Base-by-base conservation (phyloP, 2,888 invertebrate genomes). In the Oscheius myriophilus region DNA sequence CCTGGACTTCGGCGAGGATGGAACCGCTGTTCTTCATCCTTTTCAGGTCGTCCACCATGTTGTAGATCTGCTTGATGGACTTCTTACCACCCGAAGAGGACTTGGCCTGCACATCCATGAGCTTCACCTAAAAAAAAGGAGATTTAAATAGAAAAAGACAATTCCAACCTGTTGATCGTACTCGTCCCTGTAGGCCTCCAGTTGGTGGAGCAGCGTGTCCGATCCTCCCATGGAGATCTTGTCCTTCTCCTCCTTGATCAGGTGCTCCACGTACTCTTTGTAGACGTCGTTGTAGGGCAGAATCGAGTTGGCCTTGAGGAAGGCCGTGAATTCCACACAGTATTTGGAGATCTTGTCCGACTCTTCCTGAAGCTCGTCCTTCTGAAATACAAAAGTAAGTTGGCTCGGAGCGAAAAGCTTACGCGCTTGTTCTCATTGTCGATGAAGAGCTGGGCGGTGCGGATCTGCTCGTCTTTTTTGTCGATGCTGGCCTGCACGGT, bases 261-360 rank as follows among this genome's bases (percentile, higher is more conserved):
- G 26, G 39, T 61, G 49, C 18, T 73, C 54, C 14, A 75, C 45
- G 52, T 70, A 72, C 55, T 67, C 63, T 23, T 49, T 62, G 46
- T 70, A 69, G 41, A 59, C 55, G 61, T 75, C 72, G 62, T 70
- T 75, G 58, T 63, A 63, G 16, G 69, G 66, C 14, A 63, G 21
- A 26, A 73, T 39, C 12, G 70, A 69, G 67, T 73, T 57, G 43
- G 64, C 46, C 26, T 58, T 57, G 52, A 75, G 42, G 18, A 42
- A 65, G 12, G 54, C 55, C 2, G 65, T 25, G 46, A 65, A 65
- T 14, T 43, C 57, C 14, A 41, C 65, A 16, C 65, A 54, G 14
- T 45, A 16, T 6, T 55, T 46, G 25, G 43, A 55, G 26, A 65
- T 54, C 26, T 16, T 43, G 2, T 23, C 33, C 18, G 54, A 43